Evolutionary conservation across 1,140 invertebrate species (phyloP).

Genomic region (Drosophila virilis): DNA sequence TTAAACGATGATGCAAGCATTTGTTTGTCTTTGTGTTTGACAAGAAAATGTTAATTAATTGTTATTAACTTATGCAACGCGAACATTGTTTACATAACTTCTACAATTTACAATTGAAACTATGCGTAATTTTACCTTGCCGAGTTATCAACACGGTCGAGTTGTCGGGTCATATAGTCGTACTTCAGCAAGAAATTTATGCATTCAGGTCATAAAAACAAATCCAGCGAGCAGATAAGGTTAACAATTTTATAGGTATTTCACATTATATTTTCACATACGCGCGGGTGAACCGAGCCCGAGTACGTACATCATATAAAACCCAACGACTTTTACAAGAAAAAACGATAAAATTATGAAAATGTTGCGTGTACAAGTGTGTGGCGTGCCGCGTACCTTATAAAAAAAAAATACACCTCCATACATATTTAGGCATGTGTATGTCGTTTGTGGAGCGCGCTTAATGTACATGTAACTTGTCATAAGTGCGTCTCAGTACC

Average conservation of each 20-base stretch:
- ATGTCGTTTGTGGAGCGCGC: slow-evolving; percentile 68
- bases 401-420: slow-evolving; percentile 17
- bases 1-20: background rate
- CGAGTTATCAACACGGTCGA: slow-evolving; percentile 42
- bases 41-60: too few species aligned
- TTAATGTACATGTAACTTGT: slow-evolving; percentile 68
- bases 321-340: slow-evolving; percentile 63
- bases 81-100: background rate
- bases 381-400: background rate
- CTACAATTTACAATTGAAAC: background rate
- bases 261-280: slow-evolving; percentile 62
- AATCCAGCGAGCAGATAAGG: slow-evolving; percentile 42
- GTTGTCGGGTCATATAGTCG: slow-evolving; percentile 13
- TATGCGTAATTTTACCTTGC: slow-evolving; percentile 26
- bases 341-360: slow-evolving; percentile 82
- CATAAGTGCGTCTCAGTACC: slow-evolving; percentile 63
- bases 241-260: slow-evolving; percentile 66
- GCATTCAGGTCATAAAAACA: slow-evolving; percentile 76
- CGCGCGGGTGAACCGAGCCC: slow-evolving; percentile 13
- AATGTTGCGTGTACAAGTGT: slow-evolving; percentile 55
- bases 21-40: background rate
- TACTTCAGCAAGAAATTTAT: slow-evolving; percentile 62
- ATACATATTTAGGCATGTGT: slow-evolving; percentile 30
- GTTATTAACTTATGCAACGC: background rate
- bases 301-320: slow-evolving; percentile 51